Conservation (phyloP, 2,888 invertebrate genomes). For the Atrina japonica region DNA sequence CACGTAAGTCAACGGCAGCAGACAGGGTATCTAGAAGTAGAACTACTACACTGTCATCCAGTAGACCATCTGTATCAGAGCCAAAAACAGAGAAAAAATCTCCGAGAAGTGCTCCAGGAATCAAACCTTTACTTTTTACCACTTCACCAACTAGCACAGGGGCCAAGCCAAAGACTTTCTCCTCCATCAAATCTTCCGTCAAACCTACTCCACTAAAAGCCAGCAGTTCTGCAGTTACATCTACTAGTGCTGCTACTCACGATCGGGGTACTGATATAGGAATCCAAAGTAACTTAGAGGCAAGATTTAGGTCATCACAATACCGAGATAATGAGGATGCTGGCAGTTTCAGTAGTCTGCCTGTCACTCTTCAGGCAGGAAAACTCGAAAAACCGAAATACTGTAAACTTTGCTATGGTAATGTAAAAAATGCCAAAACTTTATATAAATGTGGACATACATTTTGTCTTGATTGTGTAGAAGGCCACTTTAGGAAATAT, state of each 20-base stretch:
- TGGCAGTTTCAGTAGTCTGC: slow-evolving; percentile 28
- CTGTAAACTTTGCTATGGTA: slow-evolving; percentile 34
- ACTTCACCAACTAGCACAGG: slow-evolving; percentile 23
- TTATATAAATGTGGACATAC: slow-evolving; percentile 34
- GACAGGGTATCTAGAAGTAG: too few relatives aligned
- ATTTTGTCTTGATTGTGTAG: slow-evolving; percentile 37
- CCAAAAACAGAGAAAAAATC: slow-evolving; percentile 7
- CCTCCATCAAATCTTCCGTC: neutral
- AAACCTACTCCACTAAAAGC: slow-evolving; percentile 21
- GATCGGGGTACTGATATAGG: neutral
- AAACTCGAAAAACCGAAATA: slow-evolving; percentile 8
- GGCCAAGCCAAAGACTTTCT: slow-evolving; percentile 20
- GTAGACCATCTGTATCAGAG: slow-evolving; percentile 5
- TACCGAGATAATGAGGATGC: slow-evolving; percentile 8
- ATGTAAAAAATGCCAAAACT: slow-evolving; percentile 32
- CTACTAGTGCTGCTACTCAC: neutral
- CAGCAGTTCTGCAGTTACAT: neutral
- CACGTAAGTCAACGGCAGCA: neutral
- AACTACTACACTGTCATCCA: neutral
- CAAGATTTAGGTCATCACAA: too few relatives aligned
- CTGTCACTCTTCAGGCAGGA: slow-evolving; percentile 6
- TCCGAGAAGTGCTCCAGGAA: slow-evolving; percentile 15
- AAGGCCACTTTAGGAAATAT: slow-evolving; percentile 20
- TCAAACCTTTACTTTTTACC: slow-evolving; percentile 14
- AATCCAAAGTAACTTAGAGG: neutral